A percentile compares a stretch with the other conserved stretches of the same genome.
These are phyloP conservation scores for Lucifuga dentata DNA, from an alignment of 2,113 vertebrate genomes.

Conservation along the genomic window DNA sequence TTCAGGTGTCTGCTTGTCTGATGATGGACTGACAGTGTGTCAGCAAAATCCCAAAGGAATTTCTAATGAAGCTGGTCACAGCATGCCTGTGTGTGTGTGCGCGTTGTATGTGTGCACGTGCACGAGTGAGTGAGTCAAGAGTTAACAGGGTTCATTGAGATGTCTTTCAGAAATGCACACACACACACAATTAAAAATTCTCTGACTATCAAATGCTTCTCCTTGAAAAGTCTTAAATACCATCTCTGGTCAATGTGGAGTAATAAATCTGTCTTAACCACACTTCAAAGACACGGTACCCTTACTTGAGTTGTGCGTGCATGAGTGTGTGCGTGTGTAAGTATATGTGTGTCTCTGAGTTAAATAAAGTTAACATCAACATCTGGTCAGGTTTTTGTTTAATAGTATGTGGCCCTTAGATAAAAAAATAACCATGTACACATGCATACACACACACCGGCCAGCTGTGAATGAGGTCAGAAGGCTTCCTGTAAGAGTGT, in stretches of 20 bases:
- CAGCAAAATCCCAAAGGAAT: conserved; percentile 36
- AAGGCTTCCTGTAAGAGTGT: conserved; percentile 40
- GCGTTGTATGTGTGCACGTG: no score
- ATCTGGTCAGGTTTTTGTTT: conserved; percentile 36
- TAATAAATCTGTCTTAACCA: conserved; percentile 56
- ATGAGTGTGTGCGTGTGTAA: not conserved
- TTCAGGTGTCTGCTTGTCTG: conserved; percentile 45
- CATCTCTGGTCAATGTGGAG: conserved; percentile 53
- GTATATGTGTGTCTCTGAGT: conserved; percentile 14
- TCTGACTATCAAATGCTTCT: conserved; percentile 38
- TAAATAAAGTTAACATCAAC: conserved; percentile 58
- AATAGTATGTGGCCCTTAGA: conserved; percentile 38
- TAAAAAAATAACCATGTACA: conserved; percentile 38
- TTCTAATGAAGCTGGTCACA: conserved; percentile 38
- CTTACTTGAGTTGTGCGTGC: conserved; percentile 26
- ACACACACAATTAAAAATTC: conserved; percentile 34
- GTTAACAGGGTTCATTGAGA: no score
- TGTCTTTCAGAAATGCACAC: not conserved
- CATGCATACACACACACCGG: conserved; percentile 28
- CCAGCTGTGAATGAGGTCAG: conserved; percentile 66
- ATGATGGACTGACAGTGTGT: conserved; percentile 27
- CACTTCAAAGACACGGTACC: conserved; percentile 57
- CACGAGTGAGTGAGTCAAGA: no score
- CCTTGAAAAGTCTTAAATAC: conserved; percentile 58
- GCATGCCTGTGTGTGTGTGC: conserved; percentile 32